Evolutionary conservation across 2,797 vertebrate genomes (phyloP), one percentile per base, ranked within the genome.

Genomic region (Cyprinodon diabolis): DNA sequence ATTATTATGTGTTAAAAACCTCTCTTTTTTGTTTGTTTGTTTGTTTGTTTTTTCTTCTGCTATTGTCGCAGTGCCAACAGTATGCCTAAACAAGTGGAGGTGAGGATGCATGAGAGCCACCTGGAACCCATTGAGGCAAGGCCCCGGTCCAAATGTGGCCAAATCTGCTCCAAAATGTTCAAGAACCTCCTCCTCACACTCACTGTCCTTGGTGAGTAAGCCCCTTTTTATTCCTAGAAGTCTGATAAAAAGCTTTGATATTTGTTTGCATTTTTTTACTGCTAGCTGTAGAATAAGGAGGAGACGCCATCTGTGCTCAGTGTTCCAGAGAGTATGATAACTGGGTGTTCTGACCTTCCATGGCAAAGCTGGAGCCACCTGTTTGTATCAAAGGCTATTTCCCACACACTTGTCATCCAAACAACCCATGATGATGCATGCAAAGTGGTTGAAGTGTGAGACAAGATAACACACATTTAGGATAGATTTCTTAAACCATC

Each of bases 1-100:
- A 35, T 58, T 17, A 7, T 45, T 63, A 40, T 3, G 45, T 43
- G 2, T 43, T 43, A n/a, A 58, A 2, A 58, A 43, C 21, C 19
- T 43, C 19, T 43, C 13, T 9, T 21, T 37, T 17, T 62, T 62
- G 30, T 30, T 30, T 30, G 30, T 37, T 2, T 4, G 17, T 7
- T 58, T 63, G 57, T 2, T 2, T 72, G 14, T 74, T 58, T 67
- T 80, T 7, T 72, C 56, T 75, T 17, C 30, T 30, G 30, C 81
- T 48, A 77, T 23, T 86, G 25, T 75, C 51, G 19, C 78, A 99
- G 97, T 95, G 95, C 96, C 95, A 96, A 95, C 96, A 97, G 93
- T 87, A 99, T 99, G 96, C 97, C 98, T 94, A 99, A 98, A 95
- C 97, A 98, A 95, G 97, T 99, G 82, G 98, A 99, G 92, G 98